Evolutionary conservation across 2,888 invertebrate species (phyloP).

Genomic region (Rhamnusium bicolor): DNA sequence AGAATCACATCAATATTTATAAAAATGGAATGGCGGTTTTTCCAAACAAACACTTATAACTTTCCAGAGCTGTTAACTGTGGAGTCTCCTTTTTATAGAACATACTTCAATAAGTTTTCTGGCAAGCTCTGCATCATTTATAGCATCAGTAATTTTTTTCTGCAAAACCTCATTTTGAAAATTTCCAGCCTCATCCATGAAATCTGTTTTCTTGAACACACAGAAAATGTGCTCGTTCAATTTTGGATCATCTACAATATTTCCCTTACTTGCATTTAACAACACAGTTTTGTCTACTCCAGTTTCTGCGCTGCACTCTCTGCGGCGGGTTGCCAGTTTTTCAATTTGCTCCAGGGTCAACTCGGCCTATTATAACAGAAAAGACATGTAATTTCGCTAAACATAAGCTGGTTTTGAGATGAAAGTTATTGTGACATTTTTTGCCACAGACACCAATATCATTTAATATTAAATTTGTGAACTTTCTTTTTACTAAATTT

Average conservation of each 20-base stretch:
- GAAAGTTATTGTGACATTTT: too few relatives aligned
- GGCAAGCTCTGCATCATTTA: conserved; percentile 32
- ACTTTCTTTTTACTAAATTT: too few relatives aligned
- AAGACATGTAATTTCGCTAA: neutral
- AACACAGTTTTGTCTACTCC: conserved; percentile 51
- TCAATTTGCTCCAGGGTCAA: conserved; percentile 56
- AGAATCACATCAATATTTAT: neutral
- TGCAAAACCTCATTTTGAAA: conserved; percentile 50
- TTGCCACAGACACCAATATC: too few relatives aligned
- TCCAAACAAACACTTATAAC: conserved; percentile 46
- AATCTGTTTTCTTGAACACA: conserved; percentile 53
- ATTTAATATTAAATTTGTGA: too few relatives aligned
- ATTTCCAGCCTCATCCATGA: conserved; percentile 55
- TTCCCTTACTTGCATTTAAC: conserved; percentile 46
- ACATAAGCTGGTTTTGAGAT: too few relatives aligned
- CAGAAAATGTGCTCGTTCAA: conserved; percentile 49
- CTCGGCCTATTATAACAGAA: conserved; percentile 44
- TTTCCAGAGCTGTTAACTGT: conserved; percentile 46
- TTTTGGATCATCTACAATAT: conserved; percentile 51
- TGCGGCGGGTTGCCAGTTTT: conserved; percentile 45
- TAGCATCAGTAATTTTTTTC: conserved; percentile 38
- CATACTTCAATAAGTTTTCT: conserved; percentile 43
- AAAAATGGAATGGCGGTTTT: conserved; percentile 39
- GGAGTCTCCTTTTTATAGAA: conserved; percentile 35
- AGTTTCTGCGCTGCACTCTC: conserved; percentile 50